Evolutionary conservation across 2,113 vertebrate species (phyloP).

Genomic region (Microtus montanus): DNA sequence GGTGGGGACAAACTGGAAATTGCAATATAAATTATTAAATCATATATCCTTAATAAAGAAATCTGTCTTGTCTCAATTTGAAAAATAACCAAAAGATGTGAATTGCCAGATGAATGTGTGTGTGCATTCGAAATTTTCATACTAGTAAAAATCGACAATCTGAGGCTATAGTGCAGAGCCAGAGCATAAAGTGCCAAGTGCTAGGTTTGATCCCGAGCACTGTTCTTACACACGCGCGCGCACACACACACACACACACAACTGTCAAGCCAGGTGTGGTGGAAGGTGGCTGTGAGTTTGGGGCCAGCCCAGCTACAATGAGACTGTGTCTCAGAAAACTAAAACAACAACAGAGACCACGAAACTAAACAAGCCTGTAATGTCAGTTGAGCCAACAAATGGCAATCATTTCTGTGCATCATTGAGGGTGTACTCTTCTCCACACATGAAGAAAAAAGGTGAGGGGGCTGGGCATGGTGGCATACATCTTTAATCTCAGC

Average conservation of each 20-base stretch:
- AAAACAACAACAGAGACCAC: background rate
- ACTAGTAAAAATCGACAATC: conserved; percentile 1
- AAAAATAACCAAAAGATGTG: conserved; percentile 10
- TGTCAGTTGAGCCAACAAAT: background rate
- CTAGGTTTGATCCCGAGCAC: background rate
- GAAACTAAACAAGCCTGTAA: background rate
- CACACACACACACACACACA: background rate
- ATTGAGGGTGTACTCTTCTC: background rate
- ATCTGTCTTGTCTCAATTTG: background rate
- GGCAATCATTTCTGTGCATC: background rate
- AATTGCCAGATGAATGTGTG: background rate
- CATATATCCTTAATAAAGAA: background rate
- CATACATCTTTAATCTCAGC: background rate
- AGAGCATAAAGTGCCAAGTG: background rate
- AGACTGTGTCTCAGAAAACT: background rate
- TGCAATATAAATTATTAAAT: background rate
- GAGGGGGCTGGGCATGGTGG: background rate
- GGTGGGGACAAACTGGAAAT: background rate
- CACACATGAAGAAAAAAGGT: background rate
- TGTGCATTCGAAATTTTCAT: conserved; percentile 34
- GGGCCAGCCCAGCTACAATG: background rate
- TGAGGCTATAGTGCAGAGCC: background rate
- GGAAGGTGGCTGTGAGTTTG: background rate
- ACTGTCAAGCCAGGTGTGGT: background rate
- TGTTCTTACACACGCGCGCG: background rate